A percentile compares a stretch with the other conserved stretches of the same genome.
These are phyloP conservation scores for Resseliella maxima DNA, from an alignment of 2,888 invertebrate genomes.

Conservation along the genomic window DNA sequence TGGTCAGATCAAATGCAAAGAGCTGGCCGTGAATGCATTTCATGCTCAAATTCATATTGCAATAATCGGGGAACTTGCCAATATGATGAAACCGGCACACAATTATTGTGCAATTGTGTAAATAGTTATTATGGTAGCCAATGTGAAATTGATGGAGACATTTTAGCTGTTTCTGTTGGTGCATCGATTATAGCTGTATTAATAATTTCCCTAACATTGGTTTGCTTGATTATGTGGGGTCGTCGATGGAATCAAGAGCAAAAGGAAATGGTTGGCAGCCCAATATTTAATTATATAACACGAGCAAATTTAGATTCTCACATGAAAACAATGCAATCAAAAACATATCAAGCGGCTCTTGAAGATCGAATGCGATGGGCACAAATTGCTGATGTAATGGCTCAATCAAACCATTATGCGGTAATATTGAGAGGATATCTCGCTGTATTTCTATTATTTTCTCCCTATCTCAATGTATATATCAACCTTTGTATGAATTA, in stretches of 20 bases:
- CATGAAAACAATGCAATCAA: slow-evolving; percentile 62
- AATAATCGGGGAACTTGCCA: slow-evolving; percentile 87
- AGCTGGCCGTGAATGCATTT: slow-evolving; percentile 80
- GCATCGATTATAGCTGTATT: slow-evolving; percentile 89
- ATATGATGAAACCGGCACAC: slow-evolving; percentile 73
- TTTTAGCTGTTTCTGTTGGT: slow-evolving; percentile 89
- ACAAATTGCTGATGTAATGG: slow-evolving; percentile 89
- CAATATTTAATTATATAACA: slow-evolving; percentile 89
- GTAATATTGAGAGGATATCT: too few relatives aligned
- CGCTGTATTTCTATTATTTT: too few relatives aligned
- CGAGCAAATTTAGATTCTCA: slow-evolving; percentile 79
- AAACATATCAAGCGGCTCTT: slow-evolving; percentile 78
- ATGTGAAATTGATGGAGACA: slow-evolving; percentile 93
- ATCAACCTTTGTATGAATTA: too few relatives aligned
- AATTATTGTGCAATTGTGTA: slow-evolving; percentile 74
- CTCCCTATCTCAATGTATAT: too few relatives aligned
- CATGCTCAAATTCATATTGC: slow-evolving; percentile 82
- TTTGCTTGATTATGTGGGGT: slow-evolving; percentile 92
- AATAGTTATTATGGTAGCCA: slow-evolving; percentile 88
- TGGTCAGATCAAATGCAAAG: slow-evolving; percentile 75
- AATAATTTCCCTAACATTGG: slow-evolving; percentile 86
- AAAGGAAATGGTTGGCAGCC: slow-evolving; percentile 81
- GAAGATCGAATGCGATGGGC: slow-evolving; percentile 90
- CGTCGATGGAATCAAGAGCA: slow-evolving; percentile 91
- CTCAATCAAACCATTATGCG: slow-evolving; percentile 85